Base-by-base conservation (phyloP, 2,888 invertebrate species). In the Perithous albicinctus region DNA sequence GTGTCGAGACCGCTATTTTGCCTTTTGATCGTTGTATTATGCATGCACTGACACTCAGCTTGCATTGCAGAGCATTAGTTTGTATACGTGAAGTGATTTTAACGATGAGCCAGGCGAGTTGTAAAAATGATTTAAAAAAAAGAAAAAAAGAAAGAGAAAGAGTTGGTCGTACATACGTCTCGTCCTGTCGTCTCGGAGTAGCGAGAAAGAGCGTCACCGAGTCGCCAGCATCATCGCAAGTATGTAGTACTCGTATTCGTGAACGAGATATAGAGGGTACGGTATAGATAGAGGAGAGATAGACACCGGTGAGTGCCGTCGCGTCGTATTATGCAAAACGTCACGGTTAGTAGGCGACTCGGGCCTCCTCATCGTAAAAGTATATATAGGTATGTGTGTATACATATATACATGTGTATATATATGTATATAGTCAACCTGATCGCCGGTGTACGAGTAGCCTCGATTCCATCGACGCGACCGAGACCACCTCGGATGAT, bases 261-360 rank as follows among this genome's bases (percentile, higher is more conserved):
- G 59, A 23, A 75, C 66, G 70, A 56, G 69, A 69, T 51, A 69
- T 38, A 12, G 54, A 51, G 69, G 26, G 8, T 54, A 43, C 43
- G 69, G 26, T 69, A 38, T 38, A 70, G 78, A 82, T 82, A 78
- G 74, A 78, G 75, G 64, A 82, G 74, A 78, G 82, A 82, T 82
- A 82, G 70, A 70, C 38, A n/a, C 59, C 43, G 54, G 78, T 75
- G 74, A 82, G 66, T 70, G 77, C 87, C 89, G 87, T 87, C 89
- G 86, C 87, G 86, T 88, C 89, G 88, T 87, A 89, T 89, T 89
- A 89, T 89, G 89, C 86, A 87, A 89, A 89, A 86, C 89, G 87
- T 75, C 82, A 85, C 85, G 78, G 85, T 82, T 81, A 66, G 26
- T 70, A 59, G 75, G 56, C 64, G 78, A 82, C 82, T 66, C 38